Conservation (phyloP, 92 coral and sea anemone genomes). For the Pocillopora meandrina region DNA sequence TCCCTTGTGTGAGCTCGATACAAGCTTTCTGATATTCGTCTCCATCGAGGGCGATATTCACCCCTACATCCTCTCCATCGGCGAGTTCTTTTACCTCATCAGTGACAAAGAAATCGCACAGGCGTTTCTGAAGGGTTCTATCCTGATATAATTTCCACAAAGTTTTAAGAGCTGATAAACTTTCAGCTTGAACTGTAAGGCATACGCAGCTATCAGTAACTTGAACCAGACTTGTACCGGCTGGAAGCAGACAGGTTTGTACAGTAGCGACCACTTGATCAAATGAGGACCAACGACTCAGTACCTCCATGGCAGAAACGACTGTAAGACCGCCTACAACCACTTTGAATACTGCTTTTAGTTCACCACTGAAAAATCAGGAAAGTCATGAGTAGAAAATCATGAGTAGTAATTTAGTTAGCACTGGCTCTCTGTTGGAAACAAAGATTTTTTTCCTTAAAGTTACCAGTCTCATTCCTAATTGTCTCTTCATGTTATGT, state of each 20-base stretch:
- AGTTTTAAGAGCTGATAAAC: conserved; percentile 22
- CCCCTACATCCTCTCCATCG: conserved; percentile 23
- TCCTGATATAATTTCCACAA: conserved; percentile 31
- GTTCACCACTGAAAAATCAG: neutral
- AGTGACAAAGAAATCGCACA: conserved; percentile 12
- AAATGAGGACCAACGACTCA: conserved; percentile 18
- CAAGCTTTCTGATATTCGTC: conserved; percentile 8
- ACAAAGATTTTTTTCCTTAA: no score
- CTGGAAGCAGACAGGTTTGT: conserved; percentile 21
- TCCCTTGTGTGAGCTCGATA: neutral
- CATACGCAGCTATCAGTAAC: conserved; percentile 21
- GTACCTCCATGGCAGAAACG: conserved; percentile 1
- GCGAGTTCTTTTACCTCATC: conserved; percentile 19
- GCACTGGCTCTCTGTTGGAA: no score
- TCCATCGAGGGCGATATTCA: conserved; percentile 12
- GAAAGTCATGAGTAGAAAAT: no score
- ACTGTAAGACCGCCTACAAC: conserved; percentile 13
- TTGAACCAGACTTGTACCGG: conserved; percentile 21
- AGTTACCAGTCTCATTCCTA: no score
- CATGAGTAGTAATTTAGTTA: no score
- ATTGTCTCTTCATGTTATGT: no score
- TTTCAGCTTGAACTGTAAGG: conserved; percentile 30
- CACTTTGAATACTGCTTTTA: conserved; percentile 14
- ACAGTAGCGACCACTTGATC: conserved; percentile 14
- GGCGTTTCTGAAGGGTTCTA: conserved; percentile 20